Evolutionary conservation across 2,888 invertebrate species (phyloP).

Genomic region (Diarsia mendica): DNA sequence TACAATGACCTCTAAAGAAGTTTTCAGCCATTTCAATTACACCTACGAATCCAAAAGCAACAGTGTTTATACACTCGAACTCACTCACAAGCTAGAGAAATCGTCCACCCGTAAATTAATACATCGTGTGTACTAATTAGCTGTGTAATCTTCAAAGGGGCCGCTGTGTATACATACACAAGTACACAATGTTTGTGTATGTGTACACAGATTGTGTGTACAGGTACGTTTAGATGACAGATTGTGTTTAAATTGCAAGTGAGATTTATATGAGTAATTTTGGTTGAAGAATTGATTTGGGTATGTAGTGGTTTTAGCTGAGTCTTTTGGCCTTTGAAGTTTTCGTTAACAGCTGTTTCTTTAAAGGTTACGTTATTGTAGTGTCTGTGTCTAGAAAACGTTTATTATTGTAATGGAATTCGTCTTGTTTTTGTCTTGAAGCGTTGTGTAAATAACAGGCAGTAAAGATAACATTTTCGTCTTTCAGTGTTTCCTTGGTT

Average conservation of each 20-base stretch:
- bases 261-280: conserved; percentile 39
- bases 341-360: not conserved
- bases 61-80: conserved; percentile 72
- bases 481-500: not conserved
- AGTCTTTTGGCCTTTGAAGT: not conserved
- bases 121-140: conserved; percentile 79
- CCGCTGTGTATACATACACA: conserved; percentile 49
- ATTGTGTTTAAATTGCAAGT: conserved; percentile 57
- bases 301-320: conserved; percentile 20
- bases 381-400: not conserved
- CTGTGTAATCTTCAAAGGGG: conserved; percentile 66
- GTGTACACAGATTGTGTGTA: conserved; percentile 49
- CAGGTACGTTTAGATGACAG: conserved; percentile 57
- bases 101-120: conserved; percentile 76
- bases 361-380: not conserved
- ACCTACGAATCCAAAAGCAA: conserved; percentile 36
- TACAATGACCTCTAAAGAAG: not conserved
- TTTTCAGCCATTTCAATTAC: not conserved
- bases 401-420: not conserved
- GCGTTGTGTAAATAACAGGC: not conserved
- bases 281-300: conserved; percentile 34
- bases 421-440: not conserved
- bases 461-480: not conserved
- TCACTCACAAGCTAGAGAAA: conserved; percentile 73
- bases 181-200: conserved; percentile 38